phyloP scores from a whole-genome alignment of 2,797 vertebrate species.

The Glyptemys insculpta region DNA sequence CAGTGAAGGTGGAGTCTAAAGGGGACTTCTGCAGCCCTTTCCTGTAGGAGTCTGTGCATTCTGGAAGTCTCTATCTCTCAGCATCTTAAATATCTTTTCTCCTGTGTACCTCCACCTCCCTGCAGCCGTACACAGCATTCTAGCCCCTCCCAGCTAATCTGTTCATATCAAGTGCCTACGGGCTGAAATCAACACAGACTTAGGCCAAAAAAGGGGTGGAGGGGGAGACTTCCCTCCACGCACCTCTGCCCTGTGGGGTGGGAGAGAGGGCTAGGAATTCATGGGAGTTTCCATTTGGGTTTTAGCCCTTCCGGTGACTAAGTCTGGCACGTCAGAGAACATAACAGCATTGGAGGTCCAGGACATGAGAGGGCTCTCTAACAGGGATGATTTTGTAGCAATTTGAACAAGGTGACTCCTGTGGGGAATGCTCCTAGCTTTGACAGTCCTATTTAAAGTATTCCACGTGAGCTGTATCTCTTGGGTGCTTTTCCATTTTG shows the following conservation, averaged over 20 bases:
- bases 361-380: conserved; percentile 1
- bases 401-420: background rate
- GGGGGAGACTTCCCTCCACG: conserved; percentile 45
- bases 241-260: conserved; percentile 42
- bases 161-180: conserved; percentile 82
- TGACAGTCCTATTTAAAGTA: background rate
- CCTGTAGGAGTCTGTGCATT: conserved; percentile 69
- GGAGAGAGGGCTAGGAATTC: conserved; percentile 39
- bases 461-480: background rate
- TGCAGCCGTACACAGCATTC: conserved; percentile 69
- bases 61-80: conserved; percentile 59
- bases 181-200: conserved; percentile 69
- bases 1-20: conserved; percentile 57
- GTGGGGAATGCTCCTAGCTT: background rate
- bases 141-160: conserved; percentile 81
- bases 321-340: conserved; percentile 40
- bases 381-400: background rate
- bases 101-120: conserved; percentile 86
- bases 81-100: conserved; percentile 94
- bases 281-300: conserved; percentile 70
- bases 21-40: conserved; percentile 57
- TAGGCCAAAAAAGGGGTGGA: conserved; percentile 45
- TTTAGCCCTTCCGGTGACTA: conserved; percentile 70
- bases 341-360: background rate
- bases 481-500: background rate